phyloP scores from a whole-genome alignment of 2,888 invertebrate genomes.

The Lepetodrilus schrolli region DNA sequence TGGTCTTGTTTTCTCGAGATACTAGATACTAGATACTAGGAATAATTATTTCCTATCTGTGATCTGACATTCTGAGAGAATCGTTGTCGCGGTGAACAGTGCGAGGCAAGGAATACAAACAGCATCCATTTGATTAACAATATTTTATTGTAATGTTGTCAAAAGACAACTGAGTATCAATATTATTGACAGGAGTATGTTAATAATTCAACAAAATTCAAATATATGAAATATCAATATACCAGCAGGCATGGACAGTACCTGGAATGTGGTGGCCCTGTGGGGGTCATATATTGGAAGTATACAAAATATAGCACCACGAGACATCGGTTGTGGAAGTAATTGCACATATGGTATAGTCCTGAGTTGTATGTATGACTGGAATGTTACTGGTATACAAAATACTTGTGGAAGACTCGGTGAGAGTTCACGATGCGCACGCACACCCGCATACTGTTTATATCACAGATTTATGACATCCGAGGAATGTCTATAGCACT shows the following conservation, averaged over 20 bases:
- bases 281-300: not conserved
- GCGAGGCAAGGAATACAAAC: slow-evolving; percentile 1
- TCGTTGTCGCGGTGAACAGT: too few relatives aligned
- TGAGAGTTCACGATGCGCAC: too few relatives aligned
- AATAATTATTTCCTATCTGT: too few relatives aligned
- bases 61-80: too few relatives aligned
- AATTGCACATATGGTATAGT: slow-evolving; percentile 1
- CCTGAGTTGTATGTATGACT: slow-evolving; percentile 5
- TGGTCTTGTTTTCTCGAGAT: too few relatives aligned
- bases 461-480: not conserved
- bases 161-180: slow-evolving; percentile 2
- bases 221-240: slow-evolving; percentile 1
- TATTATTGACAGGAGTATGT: not conserved
- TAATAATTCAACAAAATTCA: not conserved
- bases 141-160: slow-evolving; percentile 3
- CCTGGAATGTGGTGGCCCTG: not conserved
- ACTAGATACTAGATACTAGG: too few relatives aligned
- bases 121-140: not conserved
- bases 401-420: too few relatives aligned
- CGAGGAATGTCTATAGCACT: slow-evolving; percentile 4
- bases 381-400: too few relatives aligned
- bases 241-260: not conserved
- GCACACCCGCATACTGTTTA: too few relatives aligned
- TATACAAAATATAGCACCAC: not conserved
- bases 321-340: too few relatives aligned